These are phyloP conservation scores for Myotis myotis DNA, from an alignment of 2,797 vertebrate genomes.

Conservation along the genomic window DNA sequence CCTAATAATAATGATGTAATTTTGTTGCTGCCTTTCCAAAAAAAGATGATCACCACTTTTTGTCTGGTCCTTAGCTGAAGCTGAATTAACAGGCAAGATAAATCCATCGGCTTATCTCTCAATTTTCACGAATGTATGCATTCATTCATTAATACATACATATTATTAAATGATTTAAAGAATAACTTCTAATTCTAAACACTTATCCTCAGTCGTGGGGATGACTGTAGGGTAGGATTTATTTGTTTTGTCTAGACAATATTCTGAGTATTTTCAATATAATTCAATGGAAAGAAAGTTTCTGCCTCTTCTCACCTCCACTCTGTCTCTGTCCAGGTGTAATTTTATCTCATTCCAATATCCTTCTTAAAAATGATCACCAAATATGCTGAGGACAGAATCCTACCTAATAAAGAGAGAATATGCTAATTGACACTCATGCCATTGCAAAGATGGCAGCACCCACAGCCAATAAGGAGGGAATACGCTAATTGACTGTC, in stretches of 20 bases:
- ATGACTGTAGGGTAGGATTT: not conserved
- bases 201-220: not conserved
- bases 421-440: no score
- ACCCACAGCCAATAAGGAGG: no score
- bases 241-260: conserved; percentile 42
- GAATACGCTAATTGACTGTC: no score
- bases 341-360: conserved; percentile 2
- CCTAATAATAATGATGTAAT: not conserved
- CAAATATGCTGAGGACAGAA: not conserved
- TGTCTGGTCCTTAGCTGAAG: not conserved
- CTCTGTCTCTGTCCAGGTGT: not conserved
- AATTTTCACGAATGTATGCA: not conserved
- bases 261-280: not conserved
- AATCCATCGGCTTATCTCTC: not conserved
- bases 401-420: no score
- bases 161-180: not conserved
- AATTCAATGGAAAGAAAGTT: not conserved
- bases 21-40: not conserved
- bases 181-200: conserved; percentile 12
- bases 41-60: conserved; percentile 11
- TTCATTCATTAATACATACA: not conserved
- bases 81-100: not conserved
- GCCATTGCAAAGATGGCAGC: no score
- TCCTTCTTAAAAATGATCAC: not conserved
- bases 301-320: not conserved